Conservation (phyloP, 2,797 vertebrate species). For the Sarcophilus harrisii region DNA sequence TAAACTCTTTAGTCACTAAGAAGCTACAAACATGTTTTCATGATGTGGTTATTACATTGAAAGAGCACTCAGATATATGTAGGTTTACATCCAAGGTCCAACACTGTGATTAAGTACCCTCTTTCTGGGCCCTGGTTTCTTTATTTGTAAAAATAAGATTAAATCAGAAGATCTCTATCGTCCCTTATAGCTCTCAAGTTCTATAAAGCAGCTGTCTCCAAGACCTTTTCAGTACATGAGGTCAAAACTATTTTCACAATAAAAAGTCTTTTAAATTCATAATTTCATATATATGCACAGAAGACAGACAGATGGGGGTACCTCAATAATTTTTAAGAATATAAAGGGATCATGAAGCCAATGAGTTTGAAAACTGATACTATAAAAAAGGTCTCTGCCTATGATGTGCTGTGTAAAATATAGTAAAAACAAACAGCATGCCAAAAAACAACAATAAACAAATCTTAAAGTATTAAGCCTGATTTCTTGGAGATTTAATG, state of each 20-base stretch:
- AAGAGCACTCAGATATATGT: neutral
- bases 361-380: neutral
- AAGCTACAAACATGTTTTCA: neutral
- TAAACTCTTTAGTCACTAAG: neutral
- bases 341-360: neutral
- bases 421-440: neutral
- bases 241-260: neutral
- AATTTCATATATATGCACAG: neutral
- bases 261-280: neutral
- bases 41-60: too few relatives aligned
- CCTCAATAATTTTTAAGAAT: neutral
- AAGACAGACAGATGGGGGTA: neutral
- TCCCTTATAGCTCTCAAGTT: neutral
- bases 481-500: neutral
- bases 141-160: neutral
- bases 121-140: neutral
- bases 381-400: neutral
- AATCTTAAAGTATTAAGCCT: neutral
- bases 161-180: neutral
- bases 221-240: neutral
- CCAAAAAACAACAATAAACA: neutral
- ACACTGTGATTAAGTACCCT: neutral
- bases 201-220: neutral
- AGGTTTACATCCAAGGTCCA: neutral
- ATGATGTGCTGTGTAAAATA: neutral